These are phyloP conservation scores for Cryptosula pallasiana DNA, from an alignment of 2,888 invertebrate genomes.

Conservation along the genomic window DNA sequence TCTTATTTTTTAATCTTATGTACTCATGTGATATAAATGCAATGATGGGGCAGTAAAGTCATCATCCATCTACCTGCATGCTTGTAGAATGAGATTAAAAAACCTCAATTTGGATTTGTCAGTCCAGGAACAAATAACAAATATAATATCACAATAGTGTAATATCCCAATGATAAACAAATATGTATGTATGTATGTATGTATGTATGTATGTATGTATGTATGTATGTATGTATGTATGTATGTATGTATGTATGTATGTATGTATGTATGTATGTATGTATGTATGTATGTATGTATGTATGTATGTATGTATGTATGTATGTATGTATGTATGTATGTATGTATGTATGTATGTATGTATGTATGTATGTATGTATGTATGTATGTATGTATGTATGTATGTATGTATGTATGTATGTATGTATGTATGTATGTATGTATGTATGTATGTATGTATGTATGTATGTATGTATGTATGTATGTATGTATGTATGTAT, in stretches of 20 bases:
- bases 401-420: not conserved
- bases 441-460: not conserved
- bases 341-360: not conserved
- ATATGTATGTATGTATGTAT: not conserved
- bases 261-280: not conserved
- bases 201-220: not conserved
- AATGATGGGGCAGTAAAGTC: too few species aligned
- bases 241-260: not conserved
- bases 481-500: slow-evolving; percentile 2
- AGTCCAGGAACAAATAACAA: too few species aligned
- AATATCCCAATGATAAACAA: too few species aligned
- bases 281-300: not conserved
- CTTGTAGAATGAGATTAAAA: too few species aligned
- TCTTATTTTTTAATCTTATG: too few species aligned
- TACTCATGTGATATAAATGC: too few species aligned
- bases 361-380: not conserved
- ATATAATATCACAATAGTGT: too few species aligned
- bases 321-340: not conserved
- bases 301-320: not conserved
- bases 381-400: not conserved
- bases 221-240: not conserved
- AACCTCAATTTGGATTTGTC: too few species aligned
- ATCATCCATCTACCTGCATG: too few species aligned
- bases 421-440: slow-evolving; percentile 2
- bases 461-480: slow-evolving; percentile 2